These are phyloP conservation scores for Temnothorax curvispinosus DNA, from an alignment of 1,140 invertebrate genomes.

Conservation along the genomic window DNA sequence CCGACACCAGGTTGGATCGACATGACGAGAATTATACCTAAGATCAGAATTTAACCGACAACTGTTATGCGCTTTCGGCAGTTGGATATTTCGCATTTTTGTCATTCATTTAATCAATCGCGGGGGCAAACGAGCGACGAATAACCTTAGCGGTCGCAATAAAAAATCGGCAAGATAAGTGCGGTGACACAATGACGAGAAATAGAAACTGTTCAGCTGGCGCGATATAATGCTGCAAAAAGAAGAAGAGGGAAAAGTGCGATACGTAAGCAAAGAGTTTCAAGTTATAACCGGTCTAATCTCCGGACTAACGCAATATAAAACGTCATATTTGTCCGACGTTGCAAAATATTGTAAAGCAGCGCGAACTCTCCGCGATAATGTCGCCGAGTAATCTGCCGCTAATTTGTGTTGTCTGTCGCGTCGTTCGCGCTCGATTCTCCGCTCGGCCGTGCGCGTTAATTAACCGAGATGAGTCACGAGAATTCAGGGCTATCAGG, in stretches of 20 bases:
- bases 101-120: neutral
- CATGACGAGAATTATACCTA: conserved; percentile 90
- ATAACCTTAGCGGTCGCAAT: neutral
- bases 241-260: neutral
- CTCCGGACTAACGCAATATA: conserved; percentile 6
- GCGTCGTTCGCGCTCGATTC: neutral
- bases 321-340: conserved; percentile 33
- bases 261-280: conserved; percentile 18
- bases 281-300: conserved; percentile 44
- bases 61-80: neutral
- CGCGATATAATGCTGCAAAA: neutral
- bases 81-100: neutral
- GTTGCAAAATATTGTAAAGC: neutral
- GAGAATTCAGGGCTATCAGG: conserved; percentile 45
- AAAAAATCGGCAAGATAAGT: conserved; percentile 28
- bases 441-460: neutral
- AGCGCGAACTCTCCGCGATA: neutral
- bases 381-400: neutral
- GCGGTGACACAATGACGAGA: neutral
- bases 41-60: neutral
- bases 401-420: neutral
- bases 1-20: conserved; percentile 90
- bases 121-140: neutral
- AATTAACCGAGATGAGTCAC: conserved; percentile 49
- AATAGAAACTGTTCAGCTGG: neutral